Evolutionary conservation across 1,140 invertebrate species (phyloP), one percentile per base, ranked within the genome.

Genomic region (Papilio dardanus): DNA sequence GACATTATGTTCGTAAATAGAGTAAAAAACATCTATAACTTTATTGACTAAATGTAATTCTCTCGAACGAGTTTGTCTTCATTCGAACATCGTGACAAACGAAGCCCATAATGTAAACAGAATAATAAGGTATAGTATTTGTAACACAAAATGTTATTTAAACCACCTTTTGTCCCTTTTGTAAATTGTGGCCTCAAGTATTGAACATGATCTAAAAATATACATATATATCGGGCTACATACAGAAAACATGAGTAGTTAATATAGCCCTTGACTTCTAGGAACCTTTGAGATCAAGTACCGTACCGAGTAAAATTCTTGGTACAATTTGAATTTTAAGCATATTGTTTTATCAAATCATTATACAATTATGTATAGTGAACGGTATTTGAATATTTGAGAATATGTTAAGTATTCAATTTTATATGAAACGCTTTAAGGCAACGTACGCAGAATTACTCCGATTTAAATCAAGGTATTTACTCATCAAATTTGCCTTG

Each of bases 91-190:
- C 19, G 21, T 62, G 24, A 28, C 12, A 62, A 62, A 62, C 0
- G 21, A 28, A 58, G 12, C 54, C 4, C 3, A 62, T 62, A 62
- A 62, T 62, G 24, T 62, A 62, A 54, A 54, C 21, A 1, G 21
- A 24, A 54, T 24, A 24, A 58, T 54, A 6, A 28, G 54, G 2
- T 58, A 14, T 58, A n/a, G n/a, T n/a, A 5, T 58, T 14, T 28
- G 24, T 58, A 4, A 58, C 12, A 58, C 1, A 28, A 58, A 58
- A 58, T 58, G 21, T 58, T 58, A 58, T 30, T 58, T 58, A 3
- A 58, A 58, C 21, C 54, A 58, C 54, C 54, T 58, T 58, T 28
- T 24, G 54, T 58, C 54, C 46, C 54, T 58, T 58, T 58, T 58
- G 54, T 58, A 58, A 58, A 16, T 58, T 14, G 54, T 58, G 21